A percentile compares a stretch with the other conserved stretches of the same genome.
Conservation (phyloP, 2,888 invertebrate species). For the Drosophila demipolita region DNA sequence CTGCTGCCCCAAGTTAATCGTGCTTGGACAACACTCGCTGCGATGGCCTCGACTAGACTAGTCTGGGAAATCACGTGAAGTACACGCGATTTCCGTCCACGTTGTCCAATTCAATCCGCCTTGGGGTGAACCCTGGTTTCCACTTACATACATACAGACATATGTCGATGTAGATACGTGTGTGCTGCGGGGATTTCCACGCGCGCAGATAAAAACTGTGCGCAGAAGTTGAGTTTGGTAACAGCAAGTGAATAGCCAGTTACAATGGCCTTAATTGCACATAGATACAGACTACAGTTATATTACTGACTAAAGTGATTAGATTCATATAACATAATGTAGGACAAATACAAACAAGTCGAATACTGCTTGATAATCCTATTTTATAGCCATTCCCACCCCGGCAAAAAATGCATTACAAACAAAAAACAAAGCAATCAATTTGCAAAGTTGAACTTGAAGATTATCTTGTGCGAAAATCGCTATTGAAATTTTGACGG, state of each 20-base stretch:
- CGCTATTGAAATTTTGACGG: not conserved
- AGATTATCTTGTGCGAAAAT: not conserved
- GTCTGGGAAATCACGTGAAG: constrained; percentile 46
- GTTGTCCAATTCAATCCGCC: not conserved
- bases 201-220: constrained; percentile 38
- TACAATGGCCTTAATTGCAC: not conserved
- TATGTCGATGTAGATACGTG: not conserved
- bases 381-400: not conserved
- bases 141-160: not conserved
- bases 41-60: not conserved
- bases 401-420: not conserved
- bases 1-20: not conserved
- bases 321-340: not conserved
- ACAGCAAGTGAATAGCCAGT: constrained; percentile 22
- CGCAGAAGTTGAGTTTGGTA: constrained; percentile 15
- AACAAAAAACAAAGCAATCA: not conserved
- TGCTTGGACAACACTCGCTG: constrained; percentile 1
- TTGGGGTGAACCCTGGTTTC: constrained; percentile 16
- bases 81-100: constrained; percentile 45
- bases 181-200: not conserved
- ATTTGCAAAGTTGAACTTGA: not conserved
- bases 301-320: not conserved
- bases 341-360: not conserved
- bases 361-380: not conserved
- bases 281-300: not conserved